Percentiles rank a stretch among this genome's conserved stretches.
Conservation (phyloP, 2,888 invertebrate genomes). For the Muscina levida region DNA sequence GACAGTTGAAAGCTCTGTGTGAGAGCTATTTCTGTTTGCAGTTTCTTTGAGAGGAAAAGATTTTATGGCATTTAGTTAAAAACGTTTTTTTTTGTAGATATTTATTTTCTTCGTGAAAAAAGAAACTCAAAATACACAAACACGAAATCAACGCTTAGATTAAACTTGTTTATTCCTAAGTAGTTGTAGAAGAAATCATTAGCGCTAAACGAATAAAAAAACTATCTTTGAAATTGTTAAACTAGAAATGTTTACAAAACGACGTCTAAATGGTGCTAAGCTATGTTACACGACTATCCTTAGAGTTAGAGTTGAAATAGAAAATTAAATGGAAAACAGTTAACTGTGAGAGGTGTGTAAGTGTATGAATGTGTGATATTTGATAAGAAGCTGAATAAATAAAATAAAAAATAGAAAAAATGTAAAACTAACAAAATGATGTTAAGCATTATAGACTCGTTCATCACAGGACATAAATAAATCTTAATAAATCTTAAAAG, state of each 20-base stretch:
- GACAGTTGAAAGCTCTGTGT: constrained; percentile 18
- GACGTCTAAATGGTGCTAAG: constrained; percentile 11
- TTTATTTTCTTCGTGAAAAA: background rate
- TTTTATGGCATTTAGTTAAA: constrained; percentile 62
- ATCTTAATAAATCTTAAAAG: background rate
- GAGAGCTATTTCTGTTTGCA: constrained; percentile 45
- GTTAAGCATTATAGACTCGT: too few species aligned
- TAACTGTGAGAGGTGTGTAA: constrained; percentile 1
- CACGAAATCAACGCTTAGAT: constrained; percentile 53
- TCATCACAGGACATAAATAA: too few species aligned
- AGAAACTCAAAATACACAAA: constrained; percentile 23
- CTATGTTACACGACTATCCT: constrained; percentile 37
- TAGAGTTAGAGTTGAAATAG: constrained; percentile 26
- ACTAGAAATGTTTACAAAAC: constrained; percentile 13
- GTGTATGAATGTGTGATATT: background rate
- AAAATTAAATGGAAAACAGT: too few species aligned
- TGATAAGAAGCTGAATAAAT: background rate
- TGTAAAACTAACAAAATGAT: background rate
- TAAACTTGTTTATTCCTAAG: constrained; percentile 36
- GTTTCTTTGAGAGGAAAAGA: constrained; percentile 67
- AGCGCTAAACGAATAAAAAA: constrained; percentile 50
- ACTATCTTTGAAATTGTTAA: constrained; percentile 10
- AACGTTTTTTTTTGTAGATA: constrained; percentile 47
- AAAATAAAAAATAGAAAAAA: background rate
- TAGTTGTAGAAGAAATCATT: constrained; percentile 35